Base-by-base conservation (phyloP, 2,113 vertebrate genomes). In the Urocynchramus pylzowi region DNA sequence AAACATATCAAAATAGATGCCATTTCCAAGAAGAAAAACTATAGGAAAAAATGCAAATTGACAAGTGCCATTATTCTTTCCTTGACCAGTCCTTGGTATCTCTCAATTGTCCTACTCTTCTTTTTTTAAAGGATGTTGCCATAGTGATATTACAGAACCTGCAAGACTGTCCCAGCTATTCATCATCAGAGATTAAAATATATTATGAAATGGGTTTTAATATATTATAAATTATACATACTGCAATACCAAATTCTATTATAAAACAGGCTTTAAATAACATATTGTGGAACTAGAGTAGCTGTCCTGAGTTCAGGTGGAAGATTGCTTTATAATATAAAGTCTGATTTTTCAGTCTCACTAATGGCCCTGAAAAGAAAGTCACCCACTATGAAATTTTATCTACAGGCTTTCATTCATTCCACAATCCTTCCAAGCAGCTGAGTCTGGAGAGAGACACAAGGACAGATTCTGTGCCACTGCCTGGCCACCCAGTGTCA, bases 241-340 rank as follows among this genome's bases (percentile, higher is more conserved):
- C 41, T 78, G 92, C 86, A 97, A 92, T 89, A 94, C 35, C 90
- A 95, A 90, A 92, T 94, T 96, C 95, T 92, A 84, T 96, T 91
- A 95, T 95, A 95, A 96, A 97, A 74, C 91, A 89, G 83, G 85
- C 70, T 97, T 95, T 96, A 93, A 97, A 91, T 95, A 98, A 97
- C 96, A 76, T 59, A 84, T 68, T 75, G 64, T 92, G 69, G 18
- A 89, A 76, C 64, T 78, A 47, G 60, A 95, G 64, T 78, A 96
- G 83, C 85, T 90, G 79, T 90, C 94, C 85, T 2, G 1, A 49
- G 56, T 87, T 93, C 88, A 95, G 93, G 85, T 96, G 37, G 88
- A 89, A 93, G 90, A 92, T 31, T 90, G 86, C 79, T 81, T 90
- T 93, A 63, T 77, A 92, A 61, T 86, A 92, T 20, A 71, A 96